These are phyloP conservation scores for Miniopterus natalensis DNA, from an alignment of 2,113 vertebrate genomes.

Conservation along the genomic window DNA sequence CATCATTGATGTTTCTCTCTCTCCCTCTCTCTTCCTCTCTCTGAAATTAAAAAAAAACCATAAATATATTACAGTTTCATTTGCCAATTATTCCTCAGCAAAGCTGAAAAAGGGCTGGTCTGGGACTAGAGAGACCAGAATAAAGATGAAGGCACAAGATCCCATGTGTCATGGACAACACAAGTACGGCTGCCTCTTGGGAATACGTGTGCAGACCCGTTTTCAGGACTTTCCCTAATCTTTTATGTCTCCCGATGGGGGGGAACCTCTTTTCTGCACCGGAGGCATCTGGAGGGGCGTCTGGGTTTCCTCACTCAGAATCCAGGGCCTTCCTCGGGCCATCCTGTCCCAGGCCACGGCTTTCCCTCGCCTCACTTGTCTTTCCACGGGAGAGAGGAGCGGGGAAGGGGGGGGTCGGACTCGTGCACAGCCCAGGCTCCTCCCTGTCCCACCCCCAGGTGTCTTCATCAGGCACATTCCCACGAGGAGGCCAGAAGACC, in stretches of 20 bases:
- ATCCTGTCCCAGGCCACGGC: too few relatives aligned
- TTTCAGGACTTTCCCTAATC: neutral
- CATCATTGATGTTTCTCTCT: too few relatives aligned
- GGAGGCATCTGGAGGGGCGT: too few relatives aligned
- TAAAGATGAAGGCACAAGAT: neutral
- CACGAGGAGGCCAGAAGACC: neutral
- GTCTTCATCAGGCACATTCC: neutral
- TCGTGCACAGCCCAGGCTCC: too few relatives aligned
- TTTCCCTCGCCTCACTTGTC: neutral
- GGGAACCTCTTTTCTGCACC: too few relatives aligned
- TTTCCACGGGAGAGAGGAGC: neutral
- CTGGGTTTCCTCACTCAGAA: neutral
- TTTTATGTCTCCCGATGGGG: too few relatives aligned
- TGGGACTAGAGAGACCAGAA: neutral
- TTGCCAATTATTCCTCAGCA: neutral
- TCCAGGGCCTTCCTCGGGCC: neutral
- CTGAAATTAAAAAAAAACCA: too few relatives aligned
- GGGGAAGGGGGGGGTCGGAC: neutral
- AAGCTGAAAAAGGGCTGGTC: neutral
- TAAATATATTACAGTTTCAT: neutral
- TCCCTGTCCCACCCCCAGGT: neutral
- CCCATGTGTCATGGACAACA: neutral
- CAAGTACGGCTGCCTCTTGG: rapidly evolving
- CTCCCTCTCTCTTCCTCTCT: too few relatives aligned
- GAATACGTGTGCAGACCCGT: rapidly evolving